A percentile compares a stretch with the other conserved stretches of the same genome.
Evolutionary conservation across 1,140 invertebrate species (phyloP).

Genomic region (Pseudomyrmex cubaensis): DNA sequence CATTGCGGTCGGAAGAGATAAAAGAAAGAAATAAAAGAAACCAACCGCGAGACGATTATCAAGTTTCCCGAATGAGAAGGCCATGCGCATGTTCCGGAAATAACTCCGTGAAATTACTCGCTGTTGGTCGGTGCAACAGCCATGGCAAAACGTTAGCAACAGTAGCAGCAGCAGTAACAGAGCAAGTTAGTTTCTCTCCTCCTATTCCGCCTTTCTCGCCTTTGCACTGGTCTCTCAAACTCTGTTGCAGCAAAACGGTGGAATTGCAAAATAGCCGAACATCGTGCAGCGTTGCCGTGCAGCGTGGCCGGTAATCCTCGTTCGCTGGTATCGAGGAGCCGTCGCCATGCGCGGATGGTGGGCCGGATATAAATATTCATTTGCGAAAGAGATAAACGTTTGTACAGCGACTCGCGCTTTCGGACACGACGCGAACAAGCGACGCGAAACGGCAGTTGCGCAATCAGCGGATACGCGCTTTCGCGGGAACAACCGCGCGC

Average conservation of each 20-base stretch:
- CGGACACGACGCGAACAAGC: background rate
- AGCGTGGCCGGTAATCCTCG: constrained; percentile 21
- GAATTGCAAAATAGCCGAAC: constrained; percentile 70
- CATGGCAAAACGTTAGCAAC: constrained; percentile 22
- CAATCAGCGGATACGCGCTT: constrained; percentile 1
- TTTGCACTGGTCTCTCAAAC: background rate
- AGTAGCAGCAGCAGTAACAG: constrained; percentile 1
- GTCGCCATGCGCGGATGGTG: constrained; percentile 31
- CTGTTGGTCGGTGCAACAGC: constrained; percentile 11
- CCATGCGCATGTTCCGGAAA: constrained; percentile 65
- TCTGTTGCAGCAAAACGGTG: constrained; percentile 50
- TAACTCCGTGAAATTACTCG: constrained; percentile 73
- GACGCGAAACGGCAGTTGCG: background rate
- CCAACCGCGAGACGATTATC: constrained; percentile 67
- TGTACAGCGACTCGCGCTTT: constrained; percentile 26
- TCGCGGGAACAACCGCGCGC: background rate
- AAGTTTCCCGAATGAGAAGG: constrained; percentile 74
- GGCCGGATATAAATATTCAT: constrained; percentile 79
- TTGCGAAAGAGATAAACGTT: constrained; percentile 78
- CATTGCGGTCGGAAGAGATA: constrained; percentile 32
- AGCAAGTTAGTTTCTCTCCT: constrained; percentile 22
- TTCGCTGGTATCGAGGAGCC: constrained; percentile 35
- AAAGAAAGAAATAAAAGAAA: background rate
- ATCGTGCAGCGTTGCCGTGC: background rate
- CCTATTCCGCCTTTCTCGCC: background rate